phyloP scores from a whole-genome alignment of 2,888 invertebrate genomes.

The Sylvicola cinctus region DNA sequence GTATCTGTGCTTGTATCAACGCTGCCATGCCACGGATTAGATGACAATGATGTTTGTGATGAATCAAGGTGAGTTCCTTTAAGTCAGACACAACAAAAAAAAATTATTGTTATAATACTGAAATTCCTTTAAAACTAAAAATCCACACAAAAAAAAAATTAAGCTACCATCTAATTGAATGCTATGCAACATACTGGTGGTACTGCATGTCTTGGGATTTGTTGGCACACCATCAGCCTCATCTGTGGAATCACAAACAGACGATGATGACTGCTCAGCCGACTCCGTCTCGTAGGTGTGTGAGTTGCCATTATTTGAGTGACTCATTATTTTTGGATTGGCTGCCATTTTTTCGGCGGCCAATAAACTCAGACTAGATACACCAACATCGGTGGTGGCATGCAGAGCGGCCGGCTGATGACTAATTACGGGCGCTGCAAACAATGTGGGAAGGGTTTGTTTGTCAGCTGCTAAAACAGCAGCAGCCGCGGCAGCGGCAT shows the following conservation, averaged over 20 bases:
- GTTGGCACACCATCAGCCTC: too few relatives aligned
- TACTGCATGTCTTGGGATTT: too few relatives aligned
- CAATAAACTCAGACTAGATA: background rate
- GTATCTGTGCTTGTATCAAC: slow-evolving; percentile 33
- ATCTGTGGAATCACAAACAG: too few relatives aligned
- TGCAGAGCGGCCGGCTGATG: too few relatives aligned
- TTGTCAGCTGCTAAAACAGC: background rate
- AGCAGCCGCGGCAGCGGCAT: background rate
- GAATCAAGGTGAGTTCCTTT: slow-evolving; percentile 1
- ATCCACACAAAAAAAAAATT: background rate
- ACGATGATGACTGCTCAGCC: slow-evolving; percentile 2
- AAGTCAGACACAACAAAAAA: too few relatives aligned
- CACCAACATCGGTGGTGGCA: background rate
- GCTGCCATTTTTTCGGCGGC: too few relatives aligned
- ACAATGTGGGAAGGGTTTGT: too few relatives aligned
- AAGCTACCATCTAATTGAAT: slow-evolving; percentile 15
- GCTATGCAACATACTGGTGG: slow-evolving; percentile 13
- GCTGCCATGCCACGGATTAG: slow-evolving; percentile 16
- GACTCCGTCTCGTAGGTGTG: slow-evolving; percentile 3
- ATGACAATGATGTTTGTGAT: slow-evolving; percentile 5
- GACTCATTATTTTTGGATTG: too few relatives aligned
- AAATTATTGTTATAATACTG: too few relatives aligned
- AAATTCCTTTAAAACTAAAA: background rate
- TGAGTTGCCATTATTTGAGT: slow-evolving; percentile 4
- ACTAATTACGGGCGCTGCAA: too few relatives aligned